These are phyloP conservation scores for Melanophora roralis DNA, from an alignment of 2,888 invertebrate species.

Conservation along the genomic window DNA sequence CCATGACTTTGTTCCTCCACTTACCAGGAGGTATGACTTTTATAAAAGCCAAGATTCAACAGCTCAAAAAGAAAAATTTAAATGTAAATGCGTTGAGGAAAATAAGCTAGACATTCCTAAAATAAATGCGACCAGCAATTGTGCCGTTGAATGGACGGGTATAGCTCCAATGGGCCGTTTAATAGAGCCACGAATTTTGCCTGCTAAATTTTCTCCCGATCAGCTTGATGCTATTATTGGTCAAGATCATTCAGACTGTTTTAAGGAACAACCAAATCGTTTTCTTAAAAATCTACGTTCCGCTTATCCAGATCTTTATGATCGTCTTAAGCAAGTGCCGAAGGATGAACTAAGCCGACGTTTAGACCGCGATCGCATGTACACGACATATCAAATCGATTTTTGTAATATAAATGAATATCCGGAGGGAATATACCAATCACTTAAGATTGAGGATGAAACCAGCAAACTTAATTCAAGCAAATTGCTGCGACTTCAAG, in stretches of 20 bases:
- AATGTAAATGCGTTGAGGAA: slow-evolving; percentile 69
- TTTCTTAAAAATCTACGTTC: slow-evolving; percentile 73
- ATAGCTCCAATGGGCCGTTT: slow-evolving; percentile 74
- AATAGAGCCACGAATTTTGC: slow-evolving; percentile 72
- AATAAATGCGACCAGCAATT: slow-evolving; percentile 65
- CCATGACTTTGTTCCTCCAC: slow-evolving; percentile 73
- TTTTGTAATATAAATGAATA: slow-evolving; percentile 76
- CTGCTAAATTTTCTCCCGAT: slow-evolving; percentile 67
- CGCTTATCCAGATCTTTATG: slow-evolving; percentile 80
- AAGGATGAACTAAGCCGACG: slow-evolving; percentile 78
- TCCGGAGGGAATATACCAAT: slow-evolving; percentile 73
- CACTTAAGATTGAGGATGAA: slow-evolving; percentile 67
- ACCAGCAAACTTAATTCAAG: slow-evolving; percentile 65
- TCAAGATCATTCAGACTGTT: slow-evolving; percentile 66
- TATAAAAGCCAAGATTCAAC: slow-evolving; percentile 45
- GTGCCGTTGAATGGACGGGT: slow-evolving; percentile 73
- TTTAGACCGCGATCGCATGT: slow-evolving; percentile 79
- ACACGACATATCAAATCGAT: slow-evolving; percentile 81
- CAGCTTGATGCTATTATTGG: slow-evolving; percentile 67
- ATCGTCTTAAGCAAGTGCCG: slow-evolving; percentile 78
- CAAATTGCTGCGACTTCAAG: slow-evolving; percentile 66
- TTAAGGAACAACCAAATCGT: slow-evolving; percentile 73
- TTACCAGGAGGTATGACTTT: slow-evolving; percentile 71
- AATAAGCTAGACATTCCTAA: slow-evolving; percentile 66
- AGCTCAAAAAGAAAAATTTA: slow-evolving; percentile 48